Evolutionary conservation across 1,140 invertebrate genomes (phyloP).

Genomic region (Hirudo medicinalis): DNA sequence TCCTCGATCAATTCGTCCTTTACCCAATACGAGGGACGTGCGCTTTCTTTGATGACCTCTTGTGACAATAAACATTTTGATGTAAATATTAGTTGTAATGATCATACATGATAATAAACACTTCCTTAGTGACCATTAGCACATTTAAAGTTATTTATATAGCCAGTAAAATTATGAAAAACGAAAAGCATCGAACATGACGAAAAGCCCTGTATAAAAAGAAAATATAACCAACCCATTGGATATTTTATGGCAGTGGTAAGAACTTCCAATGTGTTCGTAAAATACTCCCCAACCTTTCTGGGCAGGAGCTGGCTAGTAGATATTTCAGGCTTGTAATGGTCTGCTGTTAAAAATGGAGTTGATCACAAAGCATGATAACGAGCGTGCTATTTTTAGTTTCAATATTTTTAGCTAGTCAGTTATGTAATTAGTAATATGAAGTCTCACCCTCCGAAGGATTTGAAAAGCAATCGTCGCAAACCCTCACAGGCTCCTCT

Average conservation of each 20-base stretch:
- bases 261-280: constrained; percentile 39
- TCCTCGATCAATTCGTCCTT: constrained; percentile 55
- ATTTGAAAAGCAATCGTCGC: constrained; percentile 45
- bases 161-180: no score
- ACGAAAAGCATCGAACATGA: no score
- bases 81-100: no score
- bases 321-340: neutral
- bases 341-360: constrained; percentile 19
- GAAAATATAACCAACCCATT: constrained; percentile 29
- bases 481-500: constrained; percentile 39
- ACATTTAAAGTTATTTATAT: no score
- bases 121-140: no score
- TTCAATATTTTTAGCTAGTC: constrained; percentile 51
- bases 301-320: constrained; percentile 33
- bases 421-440: constrained; percentile 38
- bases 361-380: constrained; percentile 45
- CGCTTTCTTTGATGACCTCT: constrained; percentile 63
- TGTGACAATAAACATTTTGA: neutral
- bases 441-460: constrained; percentile 45
- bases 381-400: constrained; percentile 56
- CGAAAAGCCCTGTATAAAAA: neutral
- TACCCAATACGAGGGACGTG: constrained; percentile 65
- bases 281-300: constrained; percentile 41
- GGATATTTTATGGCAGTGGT: constrained; percentile 42
- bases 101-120: no score